phyloP scores from a whole-genome alignment of 2,113 vertebrate species.

The Acanthisitta chloris region DNA sequence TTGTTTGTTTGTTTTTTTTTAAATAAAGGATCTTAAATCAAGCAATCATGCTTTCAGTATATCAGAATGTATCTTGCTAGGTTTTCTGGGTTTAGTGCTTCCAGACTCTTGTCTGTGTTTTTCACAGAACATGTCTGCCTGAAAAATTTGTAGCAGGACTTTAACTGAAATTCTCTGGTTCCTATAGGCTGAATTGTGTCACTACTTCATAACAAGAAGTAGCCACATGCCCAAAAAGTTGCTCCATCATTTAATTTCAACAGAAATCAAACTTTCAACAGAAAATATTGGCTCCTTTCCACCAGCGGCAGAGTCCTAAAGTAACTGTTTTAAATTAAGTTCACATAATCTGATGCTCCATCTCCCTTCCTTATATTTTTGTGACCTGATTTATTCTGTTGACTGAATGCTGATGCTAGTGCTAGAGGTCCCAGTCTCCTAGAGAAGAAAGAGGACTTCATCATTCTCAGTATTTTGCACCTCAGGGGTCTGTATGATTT shows the following conservation, averaged over 20 bases:
- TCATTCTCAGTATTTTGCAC: background rate
- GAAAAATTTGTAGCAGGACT: background rate
- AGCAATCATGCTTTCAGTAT: background rate
- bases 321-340: background rate
- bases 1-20: background rate
- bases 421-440: background rate
- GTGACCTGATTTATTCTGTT: background rate
- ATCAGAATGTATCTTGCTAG: background rate
- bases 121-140: background rate
- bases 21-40: background rate
- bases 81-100: background rate
- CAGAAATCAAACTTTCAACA: no score
- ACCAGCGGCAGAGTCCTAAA: fast-evolving
- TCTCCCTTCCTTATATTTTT: background rate
- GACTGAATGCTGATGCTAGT: background rate
- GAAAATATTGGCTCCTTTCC: background rate
- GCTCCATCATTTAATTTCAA: background rate
- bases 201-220: background rate
- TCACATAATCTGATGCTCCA: background rate
- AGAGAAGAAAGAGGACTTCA: background rate
- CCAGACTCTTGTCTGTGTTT: background rate
- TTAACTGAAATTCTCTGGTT: background rate
- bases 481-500: background rate
- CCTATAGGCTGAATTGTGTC: background rate
- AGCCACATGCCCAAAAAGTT: background rate